Evolutionary conservation across 2,797 vertebrate genomes (phyloP).

Genomic region (Trachurus trachurus): DNA sequence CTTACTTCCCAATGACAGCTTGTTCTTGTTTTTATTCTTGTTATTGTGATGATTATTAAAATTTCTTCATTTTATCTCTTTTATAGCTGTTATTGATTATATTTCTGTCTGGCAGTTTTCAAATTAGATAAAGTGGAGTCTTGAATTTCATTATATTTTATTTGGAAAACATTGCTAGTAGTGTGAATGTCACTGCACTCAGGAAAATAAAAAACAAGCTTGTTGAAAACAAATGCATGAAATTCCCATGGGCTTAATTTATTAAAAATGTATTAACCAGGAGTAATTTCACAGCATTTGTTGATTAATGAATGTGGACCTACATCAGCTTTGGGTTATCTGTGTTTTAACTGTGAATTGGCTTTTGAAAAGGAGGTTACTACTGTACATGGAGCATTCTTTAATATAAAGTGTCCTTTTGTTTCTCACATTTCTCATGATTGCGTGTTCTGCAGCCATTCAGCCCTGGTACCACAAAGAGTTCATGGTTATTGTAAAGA

Average conservation of each 20-base stretch:
- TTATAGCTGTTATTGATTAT: background rate
- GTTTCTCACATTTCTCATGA: background rate
- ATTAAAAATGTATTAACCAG: conserved; percentile 5
- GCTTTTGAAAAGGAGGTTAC: conserved; percentile 1
- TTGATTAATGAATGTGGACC: conserved; percentile 19
- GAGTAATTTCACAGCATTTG: background rate
- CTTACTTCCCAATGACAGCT: too few relatives aligned
- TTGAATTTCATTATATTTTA: conserved; percentile 3
- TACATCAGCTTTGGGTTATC: background rate
- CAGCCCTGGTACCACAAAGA: background rate
- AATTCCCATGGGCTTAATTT: background rate
- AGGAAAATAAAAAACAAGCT: background rate
- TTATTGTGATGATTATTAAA: background rate
- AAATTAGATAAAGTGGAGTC: background rate
- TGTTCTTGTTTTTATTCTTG: too few relatives aligned
- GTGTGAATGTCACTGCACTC: background rate
- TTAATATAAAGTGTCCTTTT: background rate
- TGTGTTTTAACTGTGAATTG: conserved; percentile 8
- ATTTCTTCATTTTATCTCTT: background rate
- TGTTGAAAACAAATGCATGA: conserved; percentile 2
- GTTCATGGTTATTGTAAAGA: background rate
- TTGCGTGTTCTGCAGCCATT: background rate
- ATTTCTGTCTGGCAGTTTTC: background rate
- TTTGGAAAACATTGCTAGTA: background rate
- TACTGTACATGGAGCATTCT: background rate